A percentile compares a stretch with the other conserved stretches of the same genome.
Evolutionary conservation across 2,113 vertebrate species (phyloP).

Genomic region (Pterocles burchelli): DNA sequence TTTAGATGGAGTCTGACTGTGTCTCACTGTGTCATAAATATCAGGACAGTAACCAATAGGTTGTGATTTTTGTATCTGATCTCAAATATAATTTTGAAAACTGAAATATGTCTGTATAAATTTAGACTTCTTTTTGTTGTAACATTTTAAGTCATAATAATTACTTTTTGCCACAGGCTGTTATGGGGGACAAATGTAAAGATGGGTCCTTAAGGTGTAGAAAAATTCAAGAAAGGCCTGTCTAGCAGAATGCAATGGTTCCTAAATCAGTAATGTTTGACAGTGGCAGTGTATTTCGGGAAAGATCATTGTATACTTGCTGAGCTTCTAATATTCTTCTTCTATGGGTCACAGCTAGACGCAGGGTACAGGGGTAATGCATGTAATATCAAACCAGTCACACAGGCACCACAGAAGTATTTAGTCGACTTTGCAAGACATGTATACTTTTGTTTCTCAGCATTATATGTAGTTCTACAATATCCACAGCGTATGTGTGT

Average conservation of each 20-base stretch:
- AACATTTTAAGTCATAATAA: background rate
- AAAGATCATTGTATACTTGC: background rate
- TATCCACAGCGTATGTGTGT: background rate
- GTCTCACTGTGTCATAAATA: background rate
- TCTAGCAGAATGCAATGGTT: background rate
- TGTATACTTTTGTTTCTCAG: background rate
- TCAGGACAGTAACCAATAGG: background rate
- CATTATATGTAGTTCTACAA: background rate
- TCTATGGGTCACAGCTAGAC: background rate
- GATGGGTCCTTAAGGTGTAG: background rate
- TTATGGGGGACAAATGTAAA: background rate
- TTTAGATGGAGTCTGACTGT: background rate
- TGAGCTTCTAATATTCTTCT: background rate
- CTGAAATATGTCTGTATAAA: background rate
- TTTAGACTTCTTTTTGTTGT: background rate
- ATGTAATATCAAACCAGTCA: background rate
- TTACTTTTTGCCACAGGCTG: background rate
- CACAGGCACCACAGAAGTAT: background rate
- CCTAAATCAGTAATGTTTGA: background rate
- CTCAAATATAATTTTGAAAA: background rate
- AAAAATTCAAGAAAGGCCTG: background rate
- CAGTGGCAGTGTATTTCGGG: background rate
- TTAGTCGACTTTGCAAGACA: background rate
- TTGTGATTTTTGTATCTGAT: background rate
- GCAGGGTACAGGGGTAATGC: background rate